Conservation (phyloP, 2,888 invertebrate species). For the Macrosoma leucophasiata region DNA sequence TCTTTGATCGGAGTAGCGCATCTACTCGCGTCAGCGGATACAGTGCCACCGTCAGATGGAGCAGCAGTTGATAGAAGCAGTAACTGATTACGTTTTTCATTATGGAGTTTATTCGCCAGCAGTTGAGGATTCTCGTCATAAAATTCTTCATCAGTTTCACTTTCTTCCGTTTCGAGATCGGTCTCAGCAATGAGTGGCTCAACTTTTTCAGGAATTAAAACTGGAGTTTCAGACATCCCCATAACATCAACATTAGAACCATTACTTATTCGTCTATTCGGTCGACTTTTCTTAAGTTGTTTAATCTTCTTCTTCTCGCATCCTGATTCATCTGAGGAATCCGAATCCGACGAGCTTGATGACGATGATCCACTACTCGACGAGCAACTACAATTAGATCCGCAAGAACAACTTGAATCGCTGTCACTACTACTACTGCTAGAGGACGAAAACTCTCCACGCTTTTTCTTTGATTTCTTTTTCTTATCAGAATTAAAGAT, state of each 20-base stretch:
- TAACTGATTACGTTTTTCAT: conserved; percentile 84
- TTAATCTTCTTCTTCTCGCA: conserved; percentile 63
- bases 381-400: conserved; percentile 89
- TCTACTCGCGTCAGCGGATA: conserved; percentile 78
- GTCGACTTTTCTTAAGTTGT: conserved; percentile 50
- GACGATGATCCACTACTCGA: conserved; percentile 82
- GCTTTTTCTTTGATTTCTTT: conserved; percentile 69
- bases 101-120: conserved; percentile 81
- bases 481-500: conserved; percentile 52
- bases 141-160: conserved; percentile 91
- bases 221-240: conserved; percentile 65
- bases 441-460: conserved; percentile 77
- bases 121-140: conserved; percentile 89
- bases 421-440: conserved; percentile 86
- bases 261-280: conserved; percentile 55
- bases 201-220: conserved; percentile 61
- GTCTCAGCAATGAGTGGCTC: conserved; percentile 84
- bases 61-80: conserved; percentile 78
- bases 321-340: conserved; percentile 59
- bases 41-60: conserved; percentile 75
- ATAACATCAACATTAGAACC: conserved; percentile 74
- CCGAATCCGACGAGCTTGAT: conserved; percentile 74
- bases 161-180: conserved; percentile 89
- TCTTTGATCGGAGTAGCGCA: conserved; percentile 76
- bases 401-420: conserved; percentile 86